These are phyloP conservation scores for Crocidura indochinensis DNA, from an alignment of 2,797 vertebrate species.

Conservation along the genomic window DNA sequence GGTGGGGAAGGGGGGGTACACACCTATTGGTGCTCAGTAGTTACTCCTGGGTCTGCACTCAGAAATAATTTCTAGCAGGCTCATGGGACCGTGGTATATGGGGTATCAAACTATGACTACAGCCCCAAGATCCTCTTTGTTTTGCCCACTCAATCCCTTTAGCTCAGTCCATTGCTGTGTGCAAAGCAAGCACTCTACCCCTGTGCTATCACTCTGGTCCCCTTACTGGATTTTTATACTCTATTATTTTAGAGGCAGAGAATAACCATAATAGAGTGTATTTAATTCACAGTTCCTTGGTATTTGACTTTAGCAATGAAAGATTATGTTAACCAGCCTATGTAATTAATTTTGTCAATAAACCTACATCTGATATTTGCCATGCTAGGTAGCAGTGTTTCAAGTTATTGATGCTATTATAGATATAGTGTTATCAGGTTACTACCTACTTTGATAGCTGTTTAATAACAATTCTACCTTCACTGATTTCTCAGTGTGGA, in stretches of 20 bases:
- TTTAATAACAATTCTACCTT: background rate
- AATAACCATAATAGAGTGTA: conserved; percentile 11
- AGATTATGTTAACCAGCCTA: conserved; percentile 60
- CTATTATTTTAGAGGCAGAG: background rate
- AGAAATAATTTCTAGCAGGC: too few relatives aligned
- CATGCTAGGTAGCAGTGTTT: background rate
- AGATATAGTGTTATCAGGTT: conserved; percentile 3
- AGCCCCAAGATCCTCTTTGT: too few relatives aligned
- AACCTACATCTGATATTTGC: conserved; percentile 20
- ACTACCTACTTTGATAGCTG: background rate
- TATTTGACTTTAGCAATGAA: conserved; percentile 63
- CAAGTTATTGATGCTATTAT: background rate
- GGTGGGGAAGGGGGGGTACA: too few relatives aligned
- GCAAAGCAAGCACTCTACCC: too few relatives aligned
- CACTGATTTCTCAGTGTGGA: background rate
- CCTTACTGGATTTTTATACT: conserved; percentile 23
- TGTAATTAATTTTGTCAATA: conserved; percentile 36
- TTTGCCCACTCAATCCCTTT: too few relatives aligned
- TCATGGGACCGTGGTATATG: too few relatives aligned
- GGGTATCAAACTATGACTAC: too few relatives aligned
- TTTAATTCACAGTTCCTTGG: background rate
- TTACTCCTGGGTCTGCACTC: too few relatives aligned
- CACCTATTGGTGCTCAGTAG: too few relatives aligned
- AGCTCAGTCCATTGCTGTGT: too few relatives aligned
- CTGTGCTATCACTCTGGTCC: too few relatives aligned